Conservation (phyloP, 1,140 invertebrate genomes). For the Lanistes nyassanus region DNA sequence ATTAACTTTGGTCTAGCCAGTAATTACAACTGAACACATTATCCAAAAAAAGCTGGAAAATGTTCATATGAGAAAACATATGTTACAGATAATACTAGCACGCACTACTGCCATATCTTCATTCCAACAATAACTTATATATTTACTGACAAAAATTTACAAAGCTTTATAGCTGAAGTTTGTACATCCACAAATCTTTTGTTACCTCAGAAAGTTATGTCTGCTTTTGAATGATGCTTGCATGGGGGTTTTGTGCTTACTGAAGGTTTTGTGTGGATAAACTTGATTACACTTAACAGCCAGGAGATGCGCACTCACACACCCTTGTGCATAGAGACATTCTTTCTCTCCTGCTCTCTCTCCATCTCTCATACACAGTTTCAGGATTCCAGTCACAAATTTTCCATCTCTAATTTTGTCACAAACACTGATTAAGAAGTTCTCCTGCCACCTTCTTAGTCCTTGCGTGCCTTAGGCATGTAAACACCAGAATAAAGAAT, state of each 20-base stretch:
- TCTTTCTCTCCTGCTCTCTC: constrained; percentile 9
- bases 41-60: too few relatives aligned
- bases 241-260: neutral
- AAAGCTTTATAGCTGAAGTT: neutral
- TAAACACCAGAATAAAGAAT: neutral
- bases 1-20: too few relatives aligned
- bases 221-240: neutral
- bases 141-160: constrained; percentile 3
- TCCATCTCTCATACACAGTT: neutral
- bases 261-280: neutral
- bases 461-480: neutral
- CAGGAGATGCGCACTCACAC: neutral
- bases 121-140: neutral
- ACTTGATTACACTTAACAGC: neutral
- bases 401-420: constrained; percentile 7
- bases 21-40: too few relatives aligned
- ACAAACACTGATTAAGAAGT: neutral
- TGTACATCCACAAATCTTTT: neutral
- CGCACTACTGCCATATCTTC: too few relatives aligned
- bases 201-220: neutral
- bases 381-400: neutral
- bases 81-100: too few relatives aligned
- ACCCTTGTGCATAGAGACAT: neutral
- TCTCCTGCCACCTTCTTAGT: neutral
- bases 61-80: too few relatives aligned